A percentile compares a stretch with the other conserved stretches of the same genome.
Evolutionary conservation across 2,888 invertebrate species (phyloP).

Genomic region (Zonitis immaculata): DNA sequence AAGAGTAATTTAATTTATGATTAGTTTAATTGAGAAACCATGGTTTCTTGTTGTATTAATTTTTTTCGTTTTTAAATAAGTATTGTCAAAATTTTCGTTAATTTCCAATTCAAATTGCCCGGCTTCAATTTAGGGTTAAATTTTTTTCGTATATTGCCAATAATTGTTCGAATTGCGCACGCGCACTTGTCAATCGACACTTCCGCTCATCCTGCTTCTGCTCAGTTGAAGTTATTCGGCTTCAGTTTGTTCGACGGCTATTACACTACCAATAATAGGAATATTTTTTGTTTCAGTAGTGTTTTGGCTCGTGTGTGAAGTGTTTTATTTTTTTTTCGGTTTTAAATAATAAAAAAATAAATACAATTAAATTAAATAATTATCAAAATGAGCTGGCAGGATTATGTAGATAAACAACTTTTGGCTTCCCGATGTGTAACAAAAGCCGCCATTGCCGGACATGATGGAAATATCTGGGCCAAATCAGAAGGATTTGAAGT

Average conservation of each 20-base stretch:
- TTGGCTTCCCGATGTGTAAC: constrained; percentile 91
- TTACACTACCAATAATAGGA: constrained; percentile 20
- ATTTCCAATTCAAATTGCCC: background rate
- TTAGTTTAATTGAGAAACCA: background rate
- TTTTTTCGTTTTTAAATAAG: background rate
- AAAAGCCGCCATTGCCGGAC: constrained; percentile 92
- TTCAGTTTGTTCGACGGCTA: constrained; percentile 41
- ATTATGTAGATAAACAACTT: constrained; percentile 96
- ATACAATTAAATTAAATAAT: constrained; percentile 42
- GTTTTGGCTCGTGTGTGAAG: constrained; percentile 44
- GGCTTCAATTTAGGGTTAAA: background rate
- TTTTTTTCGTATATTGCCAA: background rate
- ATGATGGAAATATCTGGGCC: constrained; percentile 93
- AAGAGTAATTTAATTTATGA: background rate
- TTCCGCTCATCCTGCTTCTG: constrained; percentile 38
- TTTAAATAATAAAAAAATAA: background rate
- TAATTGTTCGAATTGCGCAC: constrained; percentile 21
- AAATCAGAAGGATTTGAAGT: constrained; percentile 91
- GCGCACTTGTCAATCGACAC: constrained; percentile 36
- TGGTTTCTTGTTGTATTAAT: no score
- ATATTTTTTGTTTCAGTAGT: constrained; percentile 35
- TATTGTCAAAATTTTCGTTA: background rate
- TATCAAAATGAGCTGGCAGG: constrained; percentile 92
- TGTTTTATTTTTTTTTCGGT: constrained; percentile 25
- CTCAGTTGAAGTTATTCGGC: constrained; percentile 33